Base-by-base conservation (phyloP, 2,888 invertebrate species). In the Hemistola chrysoprasaria region DNA sequence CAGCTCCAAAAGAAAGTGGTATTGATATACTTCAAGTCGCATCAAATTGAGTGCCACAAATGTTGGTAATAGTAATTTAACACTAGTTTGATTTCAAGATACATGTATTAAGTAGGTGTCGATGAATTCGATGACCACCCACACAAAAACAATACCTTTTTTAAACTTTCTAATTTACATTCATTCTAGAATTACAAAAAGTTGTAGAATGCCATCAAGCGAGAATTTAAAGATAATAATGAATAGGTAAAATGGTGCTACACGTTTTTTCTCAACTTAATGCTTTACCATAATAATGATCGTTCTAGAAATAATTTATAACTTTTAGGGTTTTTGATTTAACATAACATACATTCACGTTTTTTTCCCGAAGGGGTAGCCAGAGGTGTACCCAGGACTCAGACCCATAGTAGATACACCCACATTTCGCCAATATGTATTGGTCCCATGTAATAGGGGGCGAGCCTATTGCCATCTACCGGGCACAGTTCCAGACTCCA, bases 31-130 rank as follows among this genome's bases (percentile, higher is more conserved):
- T 59, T 67, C 71, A 71, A 71, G 67, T 77, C 59, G 67, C 59
- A 59, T 53, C 63, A 65, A 78, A 72, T 73, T 64, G 71, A 64
- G 65, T 69, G 65, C 49, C 60, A 63, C 68, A 57, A 70, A 61
- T 56, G 53, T 53, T 41, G 32, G 68, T 68, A 67, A 70, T 64
- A 36, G 50, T 56, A 64, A 65, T 70, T 70, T 56, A 62, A 60
- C 60, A 69, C 56, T 56, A 54, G 57, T 56, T 58, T 57, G 52
- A 62, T 65, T 59, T 62, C 62, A 59, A 68, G 63, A 74, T 75
- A 69, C 58, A 44, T 36, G 41, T 16, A 57, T 59, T 51, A 53
- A 47, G 55, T 56, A 67, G 63, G 70, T 73, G 71, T 68, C 55
- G 65, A 65, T 16, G 16, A 16, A 16, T 16, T 16, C 48, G 50